Evolutionary conservation across 2,113 vertebrate species (phyloP).

Genomic region (Genyomyrus donnyi): DNA sequence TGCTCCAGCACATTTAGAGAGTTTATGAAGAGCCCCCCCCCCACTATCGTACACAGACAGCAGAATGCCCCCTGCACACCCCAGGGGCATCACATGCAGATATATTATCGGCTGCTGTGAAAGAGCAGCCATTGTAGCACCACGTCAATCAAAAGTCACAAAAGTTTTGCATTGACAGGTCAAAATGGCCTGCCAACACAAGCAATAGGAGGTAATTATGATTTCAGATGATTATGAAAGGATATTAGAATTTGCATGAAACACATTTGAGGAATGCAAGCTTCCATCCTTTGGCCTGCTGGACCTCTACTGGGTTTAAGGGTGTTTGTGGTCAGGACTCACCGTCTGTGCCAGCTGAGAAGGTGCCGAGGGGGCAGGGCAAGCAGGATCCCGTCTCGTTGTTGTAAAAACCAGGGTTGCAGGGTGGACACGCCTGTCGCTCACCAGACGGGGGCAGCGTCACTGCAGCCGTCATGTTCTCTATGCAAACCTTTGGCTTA

Average conservation of each 20-base stretch:
- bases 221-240: not conserved
- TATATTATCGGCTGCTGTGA: not conserved
- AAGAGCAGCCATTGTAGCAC: not conserved
- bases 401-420: conserved; percentile 93
- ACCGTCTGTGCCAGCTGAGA: conserved; percentile 82
- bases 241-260: not conserved
- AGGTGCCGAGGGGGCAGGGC: conserved; percentile 76
- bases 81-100: not conserved
- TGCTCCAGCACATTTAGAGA: not conserved
- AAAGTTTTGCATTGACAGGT: not conserved
- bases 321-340: conserved; percentile 21
- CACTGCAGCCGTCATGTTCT: conserved; percentile 63
- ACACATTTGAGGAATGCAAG: not conserved
- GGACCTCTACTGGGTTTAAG: no score
- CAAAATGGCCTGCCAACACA: not conserved
- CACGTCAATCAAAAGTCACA: not conserved
- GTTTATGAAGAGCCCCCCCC: not conserved
- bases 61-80: not conserved
- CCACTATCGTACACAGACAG: not conserved
- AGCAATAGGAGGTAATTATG: not conserved
- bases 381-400: conserved; percentile 79
- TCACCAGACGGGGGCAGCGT: conserved; percentile 78
- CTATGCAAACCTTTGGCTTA: conserved; percentile 87
- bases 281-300: not conserved
- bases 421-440: conserved; percentile 84